phyloP scores from a whole-genome alignment of 2,888 invertebrate genomes.

The Hedya salicella region DNA sequence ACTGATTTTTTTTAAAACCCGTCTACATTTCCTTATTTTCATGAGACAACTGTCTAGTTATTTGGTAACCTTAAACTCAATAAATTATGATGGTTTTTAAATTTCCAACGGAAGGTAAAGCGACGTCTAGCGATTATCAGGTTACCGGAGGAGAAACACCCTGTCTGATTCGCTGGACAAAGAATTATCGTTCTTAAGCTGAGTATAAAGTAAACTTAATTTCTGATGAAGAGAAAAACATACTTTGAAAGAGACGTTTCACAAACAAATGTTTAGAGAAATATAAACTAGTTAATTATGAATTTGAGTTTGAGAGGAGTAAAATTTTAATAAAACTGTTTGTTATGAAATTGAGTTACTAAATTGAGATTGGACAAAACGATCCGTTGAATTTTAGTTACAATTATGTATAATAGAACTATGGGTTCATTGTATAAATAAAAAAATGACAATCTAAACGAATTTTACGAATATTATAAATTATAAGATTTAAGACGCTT shows the following conservation, averaged over 20 bases:
- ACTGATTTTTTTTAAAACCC: background rate
- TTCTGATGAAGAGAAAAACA: background rate
- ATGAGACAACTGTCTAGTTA: conserved; percentile 3
- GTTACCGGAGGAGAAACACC: conserved; percentile 18
- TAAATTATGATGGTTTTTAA: conserved; percentile 33
- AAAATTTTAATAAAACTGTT: too few relatives aligned
- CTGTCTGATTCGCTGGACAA: conserved; percentile 5
- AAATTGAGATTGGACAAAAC: too few relatives aligned
- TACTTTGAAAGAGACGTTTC: background rate
- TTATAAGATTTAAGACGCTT: too few relatives aligned
- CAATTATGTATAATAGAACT: too few relatives aligned
- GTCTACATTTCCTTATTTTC: background rate
- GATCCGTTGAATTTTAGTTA: too few relatives aligned
- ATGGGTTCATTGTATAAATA: too few relatives aligned
- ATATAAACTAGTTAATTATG: background rate
- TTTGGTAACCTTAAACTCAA: conserved; percentile 29
- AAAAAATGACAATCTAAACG: too few relatives aligned
- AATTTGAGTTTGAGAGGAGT: background rate
- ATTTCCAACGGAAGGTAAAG: conserved; percentile 23
- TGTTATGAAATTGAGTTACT: too few relatives aligned
- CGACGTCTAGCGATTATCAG: conserved; percentile 32
- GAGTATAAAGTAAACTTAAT: background rate
- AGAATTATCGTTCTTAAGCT: background rate
- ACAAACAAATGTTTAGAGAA: background rate
- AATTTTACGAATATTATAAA: too few relatives aligned